Evolutionary conservation across 2,113 vertebrate species (phyloP), one percentile per base, ranked within the genome.

Genomic region (Siniperca knerii): DNA sequence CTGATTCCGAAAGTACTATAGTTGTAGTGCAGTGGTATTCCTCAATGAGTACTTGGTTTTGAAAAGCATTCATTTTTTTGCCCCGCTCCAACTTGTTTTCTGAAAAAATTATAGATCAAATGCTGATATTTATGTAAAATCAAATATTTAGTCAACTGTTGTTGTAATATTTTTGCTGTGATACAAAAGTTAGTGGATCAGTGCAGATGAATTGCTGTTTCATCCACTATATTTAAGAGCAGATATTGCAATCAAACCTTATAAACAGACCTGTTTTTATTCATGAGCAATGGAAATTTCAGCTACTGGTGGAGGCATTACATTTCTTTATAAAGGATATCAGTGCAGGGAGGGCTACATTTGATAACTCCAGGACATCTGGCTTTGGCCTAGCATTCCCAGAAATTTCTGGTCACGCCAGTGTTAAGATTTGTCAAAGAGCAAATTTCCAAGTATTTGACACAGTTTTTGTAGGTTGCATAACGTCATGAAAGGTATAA

Each of bases 401-500:
- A 52, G 67, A 48, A 6, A 77, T 25, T 54, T 69, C 8, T 54
- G 46, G 13, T 10, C 8, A 68, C 90, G 89, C 75, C 42, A 25
- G 0, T 21, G 54, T 70, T 25, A 70, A 58, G 16, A 40, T 58
- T 25, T 65, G 20, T 82, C 52, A 60, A 42, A 54, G 6, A 7
- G 57, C 37, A 48, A 5, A 75, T 75, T 93, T 84, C 82, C 74
- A 7, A 74, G 75, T 35, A 77, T 70, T 58, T 87, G 75, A 62
- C 55, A 29, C 15, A 65, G 29, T 60, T 73, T 66, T 50, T 60
- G 33, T 10, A 8, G 33, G 67, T 90, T 90, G 9, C 57, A 35
- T 79, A 88, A 79, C 48, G 29, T 46, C 40, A 55, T 55, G n/a
- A 73, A 50, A 68, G 55, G 68, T 92, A 95, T 96, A 95, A 93